Evolutionary conservation across 2,113 vertebrate genomes (phyloP).

Genomic region (Clupea harengus): DNA sequence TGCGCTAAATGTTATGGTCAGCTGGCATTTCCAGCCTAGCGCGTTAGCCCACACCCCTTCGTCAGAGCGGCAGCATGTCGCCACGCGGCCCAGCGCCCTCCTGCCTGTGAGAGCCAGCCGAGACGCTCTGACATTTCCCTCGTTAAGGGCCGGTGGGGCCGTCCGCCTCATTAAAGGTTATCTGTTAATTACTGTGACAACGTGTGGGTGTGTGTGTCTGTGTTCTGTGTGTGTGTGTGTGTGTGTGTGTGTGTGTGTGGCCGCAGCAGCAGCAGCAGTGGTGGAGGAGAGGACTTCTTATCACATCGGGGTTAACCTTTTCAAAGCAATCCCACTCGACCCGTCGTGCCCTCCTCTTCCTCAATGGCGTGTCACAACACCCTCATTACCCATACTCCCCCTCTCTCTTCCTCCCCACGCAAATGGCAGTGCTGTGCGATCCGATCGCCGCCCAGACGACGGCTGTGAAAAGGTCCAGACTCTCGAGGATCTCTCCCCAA

Average conservation of each 20-base stretch:
- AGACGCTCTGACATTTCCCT: conserved; percentile 62
- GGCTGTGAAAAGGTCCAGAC: conserved; percentile 24
- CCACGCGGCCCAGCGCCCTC: conserved; percentile 44
- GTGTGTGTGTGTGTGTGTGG: conserved; percentile 15
- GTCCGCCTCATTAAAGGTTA: conserved; percentile 74
- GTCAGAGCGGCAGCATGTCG: conserved; percentile 17
- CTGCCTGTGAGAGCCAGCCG: conserved; percentile 50
- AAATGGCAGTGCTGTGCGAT: conserved; percentile 24
- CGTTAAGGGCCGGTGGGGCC: conserved; percentile 52
- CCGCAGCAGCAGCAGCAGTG: background rate
- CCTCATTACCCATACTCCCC: conserved; percentile 7
- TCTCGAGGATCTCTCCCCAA: conserved; percentile 28
- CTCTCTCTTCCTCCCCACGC: background rate
- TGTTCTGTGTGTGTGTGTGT: background rate
- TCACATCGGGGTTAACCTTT: conserved; percentile 55
- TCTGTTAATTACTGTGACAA: conserved; percentile 72
- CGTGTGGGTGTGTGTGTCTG: conserved; percentile 18
- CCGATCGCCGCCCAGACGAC: background rate
- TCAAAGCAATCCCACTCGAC: conserved; percentile 37
- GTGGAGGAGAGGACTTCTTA: conserved; percentile 46
- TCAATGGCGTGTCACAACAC: conserved; percentile 33
- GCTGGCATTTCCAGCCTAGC: conserved; percentile 39
- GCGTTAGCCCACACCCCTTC: conserved; percentile 17
- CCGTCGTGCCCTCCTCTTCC: conserved; percentile 16
- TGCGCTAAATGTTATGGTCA: conserved; percentile 18